Percentiles rank a stretch among this genome's conserved stretches.
phyloP scores from a whole-genome alignment of 2,888 invertebrate genomes.

The Synergus japonicus region DNA sequence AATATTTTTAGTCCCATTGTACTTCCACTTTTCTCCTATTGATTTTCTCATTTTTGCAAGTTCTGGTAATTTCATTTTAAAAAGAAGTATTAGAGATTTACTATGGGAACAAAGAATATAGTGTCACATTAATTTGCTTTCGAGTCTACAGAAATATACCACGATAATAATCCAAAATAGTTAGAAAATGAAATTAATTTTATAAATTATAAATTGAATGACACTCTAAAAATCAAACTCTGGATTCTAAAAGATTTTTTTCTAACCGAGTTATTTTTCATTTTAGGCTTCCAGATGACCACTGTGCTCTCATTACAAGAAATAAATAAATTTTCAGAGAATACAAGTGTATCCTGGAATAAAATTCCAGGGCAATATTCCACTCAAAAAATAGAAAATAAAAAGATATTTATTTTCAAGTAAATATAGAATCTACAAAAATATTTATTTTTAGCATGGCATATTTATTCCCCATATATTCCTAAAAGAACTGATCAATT shows the following conservation, averaged over 20 bases:
- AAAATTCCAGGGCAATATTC: slow-evolving; percentile 3
- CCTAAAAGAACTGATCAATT: too few species aligned
- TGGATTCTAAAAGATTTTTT: neutral
- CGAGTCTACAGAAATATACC: too few species aligned
- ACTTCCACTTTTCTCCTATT: neutral
- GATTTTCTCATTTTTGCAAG: neutral
- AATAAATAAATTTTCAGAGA: neutral
- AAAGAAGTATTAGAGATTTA: too few species aligned
- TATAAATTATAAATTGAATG: neutral
- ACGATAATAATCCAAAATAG: neutral
- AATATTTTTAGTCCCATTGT: neutral
- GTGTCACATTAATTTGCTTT: too few species aligned
- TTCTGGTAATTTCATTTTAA: too few species aligned
- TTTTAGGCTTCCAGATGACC: slow-evolving; percentile 15
- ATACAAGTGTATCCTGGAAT: neutral
- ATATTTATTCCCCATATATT: too few species aligned
- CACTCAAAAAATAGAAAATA: neutral
- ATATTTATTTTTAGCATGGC: too few species aligned
- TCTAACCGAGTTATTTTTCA: neutral
- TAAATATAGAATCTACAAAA: too few species aligned
- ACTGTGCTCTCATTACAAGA: neutral
- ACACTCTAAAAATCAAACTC: too few species aligned
- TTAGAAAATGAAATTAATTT: neutral
- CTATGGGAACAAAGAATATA: too few species aligned
- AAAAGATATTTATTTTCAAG: neutral